Base-by-base conservation (phyloP, 2,113 vertebrate genomes). In the Mionectes macconnelli region DNA sequence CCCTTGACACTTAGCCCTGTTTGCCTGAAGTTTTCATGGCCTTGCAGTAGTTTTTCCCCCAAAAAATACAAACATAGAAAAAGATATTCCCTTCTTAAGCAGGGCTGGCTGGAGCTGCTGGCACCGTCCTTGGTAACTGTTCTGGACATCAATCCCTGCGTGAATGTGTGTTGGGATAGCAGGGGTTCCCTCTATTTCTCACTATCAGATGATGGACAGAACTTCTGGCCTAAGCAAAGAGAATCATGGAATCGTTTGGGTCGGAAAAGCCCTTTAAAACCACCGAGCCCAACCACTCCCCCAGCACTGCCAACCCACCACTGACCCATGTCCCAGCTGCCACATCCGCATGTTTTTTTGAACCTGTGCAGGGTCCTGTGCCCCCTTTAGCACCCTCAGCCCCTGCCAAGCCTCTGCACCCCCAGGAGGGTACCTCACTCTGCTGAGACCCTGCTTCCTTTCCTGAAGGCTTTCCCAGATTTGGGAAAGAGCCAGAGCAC, bases 281-380 rank as follows among this genome's bases (percentile, higher is more conserved):
- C 52, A 18, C 11, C 0, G 0, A 37, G 21, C 22, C 17, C 72
- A 59, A 3, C 8, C 10, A 5, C 15, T 20, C 23, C 24, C 49
- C 21, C 35, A 42, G 40, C 69, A 33, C 69, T 74, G 49, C 59
- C 40, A 56, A 25, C 37, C 11, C 62, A 12, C 22, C 73, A 33
- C 45, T 37, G 2, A 2, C 53, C 52, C 53, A 1, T 4, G 44
- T 50, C 62, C 53, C 13, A 33, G 22, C 44, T 44, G 53, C 25
- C 62, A 52, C 33, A 18, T 18, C 22, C 63, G 37, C 22, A 18
- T 5, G 0, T 42, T 5, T 4, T 40, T 30, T 7, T 35, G 63
- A 22, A 45, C 45, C 84, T 37, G 0, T 11, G 8, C 5, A 13
- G 62, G 31, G 37, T 10, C 9, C 56, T 68, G 37, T 56, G 47